phyloP scores from a whole-genome alignment of 1,140 invertebrate species.

The Melanaphis sacchari region DNA sequence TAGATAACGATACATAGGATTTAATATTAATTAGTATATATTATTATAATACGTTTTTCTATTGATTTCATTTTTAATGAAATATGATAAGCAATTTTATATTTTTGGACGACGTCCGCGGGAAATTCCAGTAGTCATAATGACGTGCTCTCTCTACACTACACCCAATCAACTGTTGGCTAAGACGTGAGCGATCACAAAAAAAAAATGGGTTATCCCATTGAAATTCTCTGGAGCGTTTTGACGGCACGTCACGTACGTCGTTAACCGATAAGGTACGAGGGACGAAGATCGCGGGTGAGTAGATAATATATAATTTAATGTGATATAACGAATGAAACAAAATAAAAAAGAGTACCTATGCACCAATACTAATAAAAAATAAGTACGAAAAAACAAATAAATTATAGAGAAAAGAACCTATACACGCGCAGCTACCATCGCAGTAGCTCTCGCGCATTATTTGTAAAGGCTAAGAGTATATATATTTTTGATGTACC shows the following conservation, averaged over 20 bases:
- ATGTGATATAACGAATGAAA: background rate
- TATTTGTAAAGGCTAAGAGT: background rate
- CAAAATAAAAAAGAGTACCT: background rate
- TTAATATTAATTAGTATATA: too few relatives aligned
- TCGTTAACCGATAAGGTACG: background rate
- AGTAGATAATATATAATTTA: background rate
- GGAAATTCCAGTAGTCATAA: background rate
- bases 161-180: background rate
- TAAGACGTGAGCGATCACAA: background rate
- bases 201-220: background rate
- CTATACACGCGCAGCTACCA: background rate
- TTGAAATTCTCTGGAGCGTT: background rate
- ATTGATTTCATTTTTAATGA: background rate
- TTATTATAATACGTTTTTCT: background rate
- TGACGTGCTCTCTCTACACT: background rate
- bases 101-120: slow-evolving; percentile 8
- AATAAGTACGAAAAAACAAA: background rate
- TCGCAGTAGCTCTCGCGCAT: background rate
- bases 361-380: background rate
- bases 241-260: slow-evolving; percentile 1
- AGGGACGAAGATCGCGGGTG: background rate
- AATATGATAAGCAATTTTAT: background rate
- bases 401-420: background rate
- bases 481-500: background rate
- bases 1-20: background rate